These are phyloP conservation scores for Cynocephalus volans DNA, from an alignment of 2,113 vertebrate genomes.

Conservation along the genomic window DNA sequence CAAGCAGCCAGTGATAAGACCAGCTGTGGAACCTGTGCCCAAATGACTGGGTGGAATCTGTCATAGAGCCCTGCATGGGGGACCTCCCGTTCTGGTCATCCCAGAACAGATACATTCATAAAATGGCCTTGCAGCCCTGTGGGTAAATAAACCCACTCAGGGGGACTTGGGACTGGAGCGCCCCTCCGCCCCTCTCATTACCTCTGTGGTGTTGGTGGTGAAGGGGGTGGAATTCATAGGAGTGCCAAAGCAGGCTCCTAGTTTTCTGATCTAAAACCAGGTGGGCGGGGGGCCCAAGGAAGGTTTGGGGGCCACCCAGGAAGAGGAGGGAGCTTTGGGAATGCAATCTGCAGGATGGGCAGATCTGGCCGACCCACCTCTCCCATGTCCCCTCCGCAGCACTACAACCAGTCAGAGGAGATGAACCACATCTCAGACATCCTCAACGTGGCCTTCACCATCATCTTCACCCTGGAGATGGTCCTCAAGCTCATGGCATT, in stretches of 20 bases:
- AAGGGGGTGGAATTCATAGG: neutral
- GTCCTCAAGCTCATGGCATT: constrained; percentile 98
- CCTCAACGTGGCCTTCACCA: constrained; percentile 97
- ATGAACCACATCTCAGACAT: constrained; percentile 96
- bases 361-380: neutral
- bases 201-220: neutral
- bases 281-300: neutral
- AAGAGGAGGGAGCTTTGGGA: neutral
- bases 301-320: rapidly evolving
- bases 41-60: neutral
- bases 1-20: neutral
- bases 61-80: neutral
- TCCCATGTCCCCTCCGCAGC: constrained; percentile 86
- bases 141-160: too few relatives aligned
- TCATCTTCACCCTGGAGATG: constrained; percentile 98
- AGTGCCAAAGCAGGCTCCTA: neutral
- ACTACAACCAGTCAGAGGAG: constrained; percentile 96
- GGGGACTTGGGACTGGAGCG: rapidly evolving
- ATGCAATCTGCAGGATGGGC: rapidly evolving
- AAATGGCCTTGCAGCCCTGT: neutral
- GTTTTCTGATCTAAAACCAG: neutral
- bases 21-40: neutral
- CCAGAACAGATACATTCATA: neutral
- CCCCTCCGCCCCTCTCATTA: neutral
- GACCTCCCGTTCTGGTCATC: neutral